Percentiles rank a stretch among this genome's conserved stretches.
These are phyloP conservation scores for Squalus acanthias DNA, from an alignment of 2,797 vertebrate genomes.

Conservation along the genomic window DNA sequence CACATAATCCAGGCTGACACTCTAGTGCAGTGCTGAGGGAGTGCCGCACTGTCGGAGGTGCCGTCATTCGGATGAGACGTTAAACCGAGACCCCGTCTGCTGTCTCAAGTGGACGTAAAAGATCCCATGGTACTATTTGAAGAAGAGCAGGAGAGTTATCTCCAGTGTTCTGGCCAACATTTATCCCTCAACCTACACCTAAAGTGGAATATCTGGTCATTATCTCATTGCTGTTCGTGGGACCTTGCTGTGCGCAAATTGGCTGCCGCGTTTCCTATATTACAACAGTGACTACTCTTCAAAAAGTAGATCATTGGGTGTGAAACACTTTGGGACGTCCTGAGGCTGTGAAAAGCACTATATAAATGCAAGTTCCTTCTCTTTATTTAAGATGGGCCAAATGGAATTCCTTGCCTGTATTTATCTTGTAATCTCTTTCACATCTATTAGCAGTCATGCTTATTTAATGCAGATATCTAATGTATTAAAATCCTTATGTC, in stretches of 20 bases:
- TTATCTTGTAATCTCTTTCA: too few relatives aligned
- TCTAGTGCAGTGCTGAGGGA: background rate
- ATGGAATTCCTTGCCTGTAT: background rate
- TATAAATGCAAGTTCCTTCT: background rate
- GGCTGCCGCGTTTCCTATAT: background rate
- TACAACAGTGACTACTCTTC: too few relatives aligned
- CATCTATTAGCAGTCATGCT: too few relatives aligned
- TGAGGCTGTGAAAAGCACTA: background rate
- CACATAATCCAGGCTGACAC: too few relatives aligned
- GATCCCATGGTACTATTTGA: too few relatives aligned
- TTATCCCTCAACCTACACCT: background rate
- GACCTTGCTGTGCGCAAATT: background rate
- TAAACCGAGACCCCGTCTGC: too few relatives aligned
- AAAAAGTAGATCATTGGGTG: background rate
- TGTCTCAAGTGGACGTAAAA: too few relatives aligned
- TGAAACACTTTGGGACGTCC: background rate
- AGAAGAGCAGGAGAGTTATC: too few relatives aligned
- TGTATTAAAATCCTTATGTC: too few relatives aligned
- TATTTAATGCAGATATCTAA: too few relatives aligned
- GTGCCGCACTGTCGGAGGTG: background rate
- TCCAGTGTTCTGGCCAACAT: too few relatives aligned
- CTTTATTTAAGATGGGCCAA: background rate
- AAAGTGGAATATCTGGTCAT: background rate
- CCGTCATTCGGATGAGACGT: too few relatives aligned
- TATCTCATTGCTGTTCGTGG: background rate